A percentile compares a stretch with the other conserved stretches of the same genome.
phyloP scores from a whole-genome alignment of 2,113 vertebrate genomes.

The Pachycephala philippinensis region DNA sequence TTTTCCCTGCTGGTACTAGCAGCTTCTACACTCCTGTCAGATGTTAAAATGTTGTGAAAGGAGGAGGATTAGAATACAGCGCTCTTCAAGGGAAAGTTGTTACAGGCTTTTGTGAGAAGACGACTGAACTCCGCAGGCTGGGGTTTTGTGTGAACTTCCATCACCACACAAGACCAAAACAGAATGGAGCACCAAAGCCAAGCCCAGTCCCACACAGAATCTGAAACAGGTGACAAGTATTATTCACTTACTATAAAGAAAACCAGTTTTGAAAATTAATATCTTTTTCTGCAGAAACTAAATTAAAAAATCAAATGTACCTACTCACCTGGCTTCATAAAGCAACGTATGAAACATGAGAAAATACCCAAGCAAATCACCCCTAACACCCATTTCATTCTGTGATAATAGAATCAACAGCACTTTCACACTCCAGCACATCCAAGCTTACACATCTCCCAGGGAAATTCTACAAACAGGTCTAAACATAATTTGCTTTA shows the following conservation, averaged over 20 bases:
- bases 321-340: neutral
- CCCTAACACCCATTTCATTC: neutral
- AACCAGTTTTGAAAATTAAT: neutral
- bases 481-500: neutral
- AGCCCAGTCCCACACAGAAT: neutral
- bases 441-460: neutral
- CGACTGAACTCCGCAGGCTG: fast-evolving
- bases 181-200: neutral
- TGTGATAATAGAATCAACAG: neutral
- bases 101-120: neutral
- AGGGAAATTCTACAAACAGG: neutral
- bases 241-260: neutral
- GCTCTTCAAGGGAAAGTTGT: neutral
- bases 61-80: neutral
- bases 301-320: neutral
- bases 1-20: neutral
- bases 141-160: neutral
- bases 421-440: neutral
- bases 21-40: neutral
- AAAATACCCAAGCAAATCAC: neutral
- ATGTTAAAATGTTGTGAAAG: neutral
- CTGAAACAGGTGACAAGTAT: neutral
- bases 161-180: neutral
- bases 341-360: fast-evolving
- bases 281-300: neutral